Percentiles rank a stretch among this genome's conserved stretches.
phyloP scores from a whole-genome alignment of 1,140 invertebrate species.

The Aporrectodea caliginosa region DNA sequence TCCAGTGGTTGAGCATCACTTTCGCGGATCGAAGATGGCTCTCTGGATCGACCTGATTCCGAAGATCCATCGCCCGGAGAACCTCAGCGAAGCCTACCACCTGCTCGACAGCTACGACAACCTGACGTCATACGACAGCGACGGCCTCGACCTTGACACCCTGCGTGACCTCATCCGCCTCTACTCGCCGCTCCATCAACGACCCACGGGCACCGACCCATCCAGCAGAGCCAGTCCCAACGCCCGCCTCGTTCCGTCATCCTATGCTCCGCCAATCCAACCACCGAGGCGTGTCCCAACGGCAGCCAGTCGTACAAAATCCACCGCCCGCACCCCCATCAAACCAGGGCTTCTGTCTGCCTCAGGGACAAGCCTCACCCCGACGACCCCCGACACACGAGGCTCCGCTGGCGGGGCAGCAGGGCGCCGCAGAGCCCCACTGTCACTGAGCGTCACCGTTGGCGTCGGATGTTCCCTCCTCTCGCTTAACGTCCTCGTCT shows the following conservation, averaged over 20 bases:
- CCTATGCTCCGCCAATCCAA: no score
- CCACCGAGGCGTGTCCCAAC: neutral
- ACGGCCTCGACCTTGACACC: slow-evolving; percentile 39
- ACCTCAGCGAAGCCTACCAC: slow-evolving; percentile 79
- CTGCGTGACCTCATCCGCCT: neutral
- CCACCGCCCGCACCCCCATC: no score
- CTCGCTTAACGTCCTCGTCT: slow-evolving; percentile 85
- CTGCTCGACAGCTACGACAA: slow-evolving; percentile 66
- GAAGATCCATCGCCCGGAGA: slow-evolving; percentile 77
- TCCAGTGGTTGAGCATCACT: slow-evolving; percentile 75
- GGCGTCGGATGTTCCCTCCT: slow-evolving; percentile 85
- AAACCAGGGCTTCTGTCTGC: no score
- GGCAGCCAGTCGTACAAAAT: neutral
- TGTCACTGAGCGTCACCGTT: slow-evolving; percentile 80
- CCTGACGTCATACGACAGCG: slow-evolving; percentile 41
- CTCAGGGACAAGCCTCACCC: no score
- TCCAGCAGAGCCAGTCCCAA: no score
- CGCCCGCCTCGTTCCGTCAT: no score
- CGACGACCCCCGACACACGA: no score
- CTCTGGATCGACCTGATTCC: slow-evolving; percentile 95
- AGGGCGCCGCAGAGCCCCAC: no score
- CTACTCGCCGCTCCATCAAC: neutral
- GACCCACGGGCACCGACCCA: neutral
- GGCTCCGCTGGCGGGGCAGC: no score
- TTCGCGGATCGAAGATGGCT: slow-evolving; percentile 85